These are phyloP conservation scores for Olivierus martensii DNA, from an alignment of 1,140 invertebrate genomes.

Conservation along the genomic window DNA sequence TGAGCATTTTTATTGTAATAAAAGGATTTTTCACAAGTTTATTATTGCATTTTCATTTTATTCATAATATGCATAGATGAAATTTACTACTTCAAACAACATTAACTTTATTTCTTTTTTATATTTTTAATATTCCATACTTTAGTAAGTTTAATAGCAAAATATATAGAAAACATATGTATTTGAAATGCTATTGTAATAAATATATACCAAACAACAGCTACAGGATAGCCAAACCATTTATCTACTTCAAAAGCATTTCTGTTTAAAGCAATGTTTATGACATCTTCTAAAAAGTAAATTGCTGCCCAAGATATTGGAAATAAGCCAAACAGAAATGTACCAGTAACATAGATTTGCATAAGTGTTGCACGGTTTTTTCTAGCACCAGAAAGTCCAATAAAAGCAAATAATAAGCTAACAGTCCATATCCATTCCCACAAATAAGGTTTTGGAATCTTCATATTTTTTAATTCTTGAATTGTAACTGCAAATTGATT, in stretches of 20 bases:
- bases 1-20: too few species aligned
- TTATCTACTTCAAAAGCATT: slow-evolving; percentile 5
- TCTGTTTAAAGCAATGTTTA: slow-evolving; percentile 53
- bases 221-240: slow-evolving; percentile 69
- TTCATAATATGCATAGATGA: too few species aligned
- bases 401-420: slow-evolving; percentile 63
- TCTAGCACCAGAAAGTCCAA: slow-evolving; percentile 68
- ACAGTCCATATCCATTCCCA: slow-evolving; percentile 93
- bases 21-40: too few species aligned
- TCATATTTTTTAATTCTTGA: slow-evolving; percentile 78
- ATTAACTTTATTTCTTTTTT: too few species aligned
- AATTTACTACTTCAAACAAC: too few species aligned
- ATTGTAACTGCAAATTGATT: slow-evolving; percentile 84
- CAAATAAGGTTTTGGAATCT: slow-evolving; percentile 71
- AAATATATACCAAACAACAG: slow-evolving; percentile 46
- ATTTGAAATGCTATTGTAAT: slow-evolving; percentile 76
- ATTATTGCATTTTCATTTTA: too few species aligned
- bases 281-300: slow-evolving; percentile 69
- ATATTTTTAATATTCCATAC: slow-evolving; percentile 45
- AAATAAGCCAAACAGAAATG: slow-evolving; percentile 43
- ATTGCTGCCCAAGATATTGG: slow-evolving; percentile 67
- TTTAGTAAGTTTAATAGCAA: slow-evolving; percentile 65
- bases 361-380: slow-evolving; percentile 64
- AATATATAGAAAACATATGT: slow-evolving; percentile 79
- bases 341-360: slow-evolving; percentile 61